phyloP scores from a whole-genome alignment of 2,797 vertebrate genomes.

The Lacerta agilis region DNA sequence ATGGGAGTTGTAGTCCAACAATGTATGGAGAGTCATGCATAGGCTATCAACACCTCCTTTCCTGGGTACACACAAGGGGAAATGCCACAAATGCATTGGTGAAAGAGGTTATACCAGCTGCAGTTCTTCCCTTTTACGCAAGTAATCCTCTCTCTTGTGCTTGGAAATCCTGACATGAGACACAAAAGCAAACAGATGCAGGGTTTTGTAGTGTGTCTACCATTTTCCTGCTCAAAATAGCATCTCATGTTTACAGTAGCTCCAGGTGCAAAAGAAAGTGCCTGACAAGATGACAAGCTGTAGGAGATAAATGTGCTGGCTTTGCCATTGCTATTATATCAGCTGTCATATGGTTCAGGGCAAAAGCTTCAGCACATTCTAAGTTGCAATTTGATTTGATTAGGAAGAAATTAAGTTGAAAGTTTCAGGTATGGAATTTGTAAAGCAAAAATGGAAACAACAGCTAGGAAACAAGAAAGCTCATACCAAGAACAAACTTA shows the following conservation, averaged over 20 bases:
- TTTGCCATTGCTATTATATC: background rate
- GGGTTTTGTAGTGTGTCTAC: background rate
- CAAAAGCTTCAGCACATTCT: background rate
- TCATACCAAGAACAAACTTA: too few species aligned
- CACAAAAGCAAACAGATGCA: background rate
- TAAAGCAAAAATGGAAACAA: background rate
- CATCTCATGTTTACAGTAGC: background rate
- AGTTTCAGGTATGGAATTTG: background rate
- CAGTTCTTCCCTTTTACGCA: background rate
- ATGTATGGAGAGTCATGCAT: too few species aligned
- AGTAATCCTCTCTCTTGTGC: background rate
- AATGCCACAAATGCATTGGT: background rate
- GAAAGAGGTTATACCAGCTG: background rate
- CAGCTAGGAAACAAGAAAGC: background rate
- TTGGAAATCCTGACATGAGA: background rate
- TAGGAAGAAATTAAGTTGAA: conserved; percentile 4
- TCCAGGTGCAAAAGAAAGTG: background rate
- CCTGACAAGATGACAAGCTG: background rate
- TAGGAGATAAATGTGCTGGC: background rate
- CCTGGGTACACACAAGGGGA: background rate
- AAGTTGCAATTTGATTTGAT: background rate
- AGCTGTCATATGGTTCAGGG: background rate
- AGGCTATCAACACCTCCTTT: background rate
- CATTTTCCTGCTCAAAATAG: background rate
- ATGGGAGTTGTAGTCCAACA: too few species aligned